Evolutionary conservation across 2,113 vertebrate species (phyloP).

Genomic region (Hypanus sabinus): DNA sequence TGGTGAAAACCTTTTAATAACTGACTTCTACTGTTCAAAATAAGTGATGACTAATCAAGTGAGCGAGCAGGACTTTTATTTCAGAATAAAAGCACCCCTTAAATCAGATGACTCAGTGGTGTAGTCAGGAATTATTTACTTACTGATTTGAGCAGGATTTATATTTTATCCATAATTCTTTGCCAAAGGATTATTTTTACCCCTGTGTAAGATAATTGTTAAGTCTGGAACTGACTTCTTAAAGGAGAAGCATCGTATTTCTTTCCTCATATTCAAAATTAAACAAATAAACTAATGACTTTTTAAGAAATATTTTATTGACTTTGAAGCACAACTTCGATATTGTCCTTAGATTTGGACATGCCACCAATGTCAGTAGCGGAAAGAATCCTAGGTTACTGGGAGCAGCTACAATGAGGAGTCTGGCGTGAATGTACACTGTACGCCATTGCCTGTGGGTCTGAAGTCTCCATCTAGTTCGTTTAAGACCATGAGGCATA

Average conservation of each 20-base stretch:
- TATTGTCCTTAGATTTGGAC: not conserved
- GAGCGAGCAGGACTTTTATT: not conserved
- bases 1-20: conserved; percentile 25
- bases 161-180: not conserved
- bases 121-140: not conserved
- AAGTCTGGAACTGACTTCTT: not conserved
- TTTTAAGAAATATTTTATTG: not conserved
- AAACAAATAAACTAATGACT: not conserved
- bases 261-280: not conserved
- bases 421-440: not conserved
- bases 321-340: not conserved
- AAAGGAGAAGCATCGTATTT: not conserved
- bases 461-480: not conserved
- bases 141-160: conserved; percentile 15
- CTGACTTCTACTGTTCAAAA: conserved; percentile 10
- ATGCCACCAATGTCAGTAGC: too few relatives aligned
- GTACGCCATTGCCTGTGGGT: not conserved
- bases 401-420: not conserved
- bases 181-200: not conserved
- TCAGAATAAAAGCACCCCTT: not conserved
- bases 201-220: not conserved
- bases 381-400: not conserved
- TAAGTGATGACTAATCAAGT: conserved; percentile 18
- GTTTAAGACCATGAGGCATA: too few relatives aligned
- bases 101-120: not conserved